These are phyloP conservation scores for Cyprinodon variegatus DNA, from an alignment of 2,113 vertebrate species.

Conservation along the genomic window DNA sequence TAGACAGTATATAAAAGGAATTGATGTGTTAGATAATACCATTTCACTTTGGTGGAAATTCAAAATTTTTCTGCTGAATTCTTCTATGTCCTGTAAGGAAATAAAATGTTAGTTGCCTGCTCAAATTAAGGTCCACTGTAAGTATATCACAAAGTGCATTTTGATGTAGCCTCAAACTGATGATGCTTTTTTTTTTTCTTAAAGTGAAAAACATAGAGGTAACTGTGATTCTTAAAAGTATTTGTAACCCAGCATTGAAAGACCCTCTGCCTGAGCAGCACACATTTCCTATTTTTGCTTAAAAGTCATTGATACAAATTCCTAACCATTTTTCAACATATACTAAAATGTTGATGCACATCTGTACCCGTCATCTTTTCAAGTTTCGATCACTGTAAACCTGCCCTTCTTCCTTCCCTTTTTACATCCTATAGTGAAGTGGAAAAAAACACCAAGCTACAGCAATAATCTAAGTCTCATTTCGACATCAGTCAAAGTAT, in stretches of 20 bases:
- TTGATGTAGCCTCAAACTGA: background rate
- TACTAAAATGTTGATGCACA: conserved; percentile 2
- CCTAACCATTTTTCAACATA: background rate
- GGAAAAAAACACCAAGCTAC: conserved; percentile 59
- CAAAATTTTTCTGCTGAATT: background rate
- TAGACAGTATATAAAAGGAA: background rate
- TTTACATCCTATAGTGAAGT: conserved; percentile 37
- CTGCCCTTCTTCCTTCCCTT: conserved; percentile 2
- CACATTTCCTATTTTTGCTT: background rate
- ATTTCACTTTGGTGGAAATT: background rate
- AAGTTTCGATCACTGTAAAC: conserved; percentile 29
- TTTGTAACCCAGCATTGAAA: background rate
- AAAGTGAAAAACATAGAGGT: background rate
- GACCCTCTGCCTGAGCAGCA: background rate
- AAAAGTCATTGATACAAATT: background rate
- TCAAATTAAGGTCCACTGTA: background rate
- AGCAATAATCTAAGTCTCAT: conserved; percentile 59
- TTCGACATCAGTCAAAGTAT: conserved; percentile 53
- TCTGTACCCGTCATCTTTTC: conserved; percentile 8
- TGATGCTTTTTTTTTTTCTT: background rate
- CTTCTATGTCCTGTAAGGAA: background rate
- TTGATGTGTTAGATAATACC: background rate
- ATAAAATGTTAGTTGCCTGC: background rate
- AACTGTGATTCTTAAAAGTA: background rate
- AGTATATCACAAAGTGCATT: background rate